Percentiles rank a stretch among this genome's conserved stretches.
These are phyloP conservation scores for Epicampocera succincta DNA, from an alignment of 2,888 invertebrate genomes.

Conservation along the genomic window DNA sequence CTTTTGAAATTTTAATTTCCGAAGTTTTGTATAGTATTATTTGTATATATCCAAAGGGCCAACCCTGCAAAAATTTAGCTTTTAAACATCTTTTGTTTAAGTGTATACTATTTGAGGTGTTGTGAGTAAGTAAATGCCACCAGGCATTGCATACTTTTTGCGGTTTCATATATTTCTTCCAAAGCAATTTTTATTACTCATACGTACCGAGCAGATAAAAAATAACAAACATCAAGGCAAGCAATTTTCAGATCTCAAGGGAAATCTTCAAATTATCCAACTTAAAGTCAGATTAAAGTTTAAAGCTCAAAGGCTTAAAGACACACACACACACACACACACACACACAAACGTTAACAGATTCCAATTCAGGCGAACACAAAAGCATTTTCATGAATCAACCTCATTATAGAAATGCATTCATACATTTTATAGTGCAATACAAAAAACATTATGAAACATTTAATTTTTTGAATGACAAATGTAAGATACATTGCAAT, in stretches of 20 bases:
- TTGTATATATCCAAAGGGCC: too few relatives aligned
- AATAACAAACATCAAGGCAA: conserved; percentile 28
- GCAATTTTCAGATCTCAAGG: conserved; percentile 55
- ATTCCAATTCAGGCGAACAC: not conserved
- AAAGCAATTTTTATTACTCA: conserved; percentile 29
- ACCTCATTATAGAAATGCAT: conserved; percentile 26
- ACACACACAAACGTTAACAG: too few relatives aligned
- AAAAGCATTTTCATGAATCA: not conserved
- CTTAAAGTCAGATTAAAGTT: conserved; percentile 54
- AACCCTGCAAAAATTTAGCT: too few relatives aligned
- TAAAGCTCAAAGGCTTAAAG: conserved; percentile 31
- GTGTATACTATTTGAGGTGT: not conserved
- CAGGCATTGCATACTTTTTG: conserved; percentile 57
- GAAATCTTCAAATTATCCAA: conserved; percentile 66
- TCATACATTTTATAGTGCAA: conserved; percentile 14
- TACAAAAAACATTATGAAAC: conserved; percentile 44
- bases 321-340: not conserved
- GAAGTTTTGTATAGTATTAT: too few relatives aligned
- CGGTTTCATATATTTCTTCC: conserved; percentile 49
- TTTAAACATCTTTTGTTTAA: not conserved
- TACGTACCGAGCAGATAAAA: not conserved
- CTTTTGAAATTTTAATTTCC: too few relatives aligned
- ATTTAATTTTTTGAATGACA: conserved; percentile 44
- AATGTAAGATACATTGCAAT: conserved; percentile 17
- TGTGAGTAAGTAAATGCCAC: conserved; percentile 41